A percentile compares a stretch with the other conserved stretches of the same genome.
Evolutionary conservation across 1,140 invertebrate species (phyloP).

Genomic region (Elymnias hypermnestra): DNA sequence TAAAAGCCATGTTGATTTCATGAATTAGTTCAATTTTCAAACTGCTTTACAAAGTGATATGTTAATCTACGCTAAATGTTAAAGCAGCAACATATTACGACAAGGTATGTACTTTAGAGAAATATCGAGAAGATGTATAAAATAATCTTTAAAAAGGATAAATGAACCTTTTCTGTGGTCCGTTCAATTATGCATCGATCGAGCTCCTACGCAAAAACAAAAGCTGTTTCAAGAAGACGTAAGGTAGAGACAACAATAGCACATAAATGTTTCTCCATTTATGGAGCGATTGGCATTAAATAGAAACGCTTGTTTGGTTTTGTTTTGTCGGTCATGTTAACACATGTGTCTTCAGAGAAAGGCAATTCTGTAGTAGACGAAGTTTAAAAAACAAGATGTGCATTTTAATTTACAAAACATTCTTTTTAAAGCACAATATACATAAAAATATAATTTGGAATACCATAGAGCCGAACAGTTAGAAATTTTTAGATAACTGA

Average conservation of each 20-base stretch:
- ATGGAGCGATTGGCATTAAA: conserved; percentile 39
- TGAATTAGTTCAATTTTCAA: too few relatives aligned
- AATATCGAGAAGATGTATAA: too few relatives aligned
- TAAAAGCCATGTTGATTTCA: too few relatives aligned
- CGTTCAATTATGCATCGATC: conserved; percentile 7
- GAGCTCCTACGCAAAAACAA: conserved; percentile 14
- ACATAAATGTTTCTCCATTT: conserved; percentile 28
- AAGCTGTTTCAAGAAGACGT: conserved; percentile 10
- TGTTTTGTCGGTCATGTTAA: conserved; percentile 46
- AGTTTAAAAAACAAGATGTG: conserved; percentile 20
- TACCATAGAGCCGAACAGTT: too few relatives aligned
- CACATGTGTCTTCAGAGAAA: conserved; percentile 45
- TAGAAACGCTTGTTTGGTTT: conserved; percentile 31
- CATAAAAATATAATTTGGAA: too few relatives aligned
- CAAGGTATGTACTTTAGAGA: too few relatives aligned
- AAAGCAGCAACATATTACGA: too few relatives aligned
- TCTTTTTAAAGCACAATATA: conserved; percentile 15
- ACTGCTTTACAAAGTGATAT: too few relatives aligned
- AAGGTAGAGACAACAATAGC: conserved; percentile 25
- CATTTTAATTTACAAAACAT: conserved; percentile 9
- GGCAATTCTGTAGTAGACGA: conserved; percentile 29
- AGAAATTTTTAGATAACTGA: too few relatives aligned
- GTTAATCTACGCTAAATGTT: too few relatives aligned
- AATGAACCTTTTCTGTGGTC: too few relatives aligned
- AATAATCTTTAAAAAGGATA: too few relatives aligned